Conservation (phyloP, 2,888 invertebrate genomes). For the Agrotis ipsilon region DNA sequence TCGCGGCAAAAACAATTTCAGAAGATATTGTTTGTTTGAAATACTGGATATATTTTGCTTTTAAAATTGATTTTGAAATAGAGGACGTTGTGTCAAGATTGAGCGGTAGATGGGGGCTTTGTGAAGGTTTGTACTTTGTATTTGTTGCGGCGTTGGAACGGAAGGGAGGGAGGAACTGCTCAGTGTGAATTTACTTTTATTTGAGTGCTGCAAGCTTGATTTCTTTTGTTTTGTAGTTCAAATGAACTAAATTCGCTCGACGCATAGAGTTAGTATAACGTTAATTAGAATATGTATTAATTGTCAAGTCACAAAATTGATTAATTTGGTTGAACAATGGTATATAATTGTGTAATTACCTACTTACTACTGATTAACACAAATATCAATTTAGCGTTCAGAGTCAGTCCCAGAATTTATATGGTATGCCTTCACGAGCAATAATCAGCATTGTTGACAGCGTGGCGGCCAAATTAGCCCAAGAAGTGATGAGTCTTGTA, state of each 20-base stretch:
- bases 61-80: conserved; percentile 67
- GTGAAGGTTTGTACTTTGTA: conserved; percentile 43
- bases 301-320: not conserved
- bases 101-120: conserved; percentile 54
- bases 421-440: not conserved
- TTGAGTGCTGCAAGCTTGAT: not conserved
- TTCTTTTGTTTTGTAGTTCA: not conserved
- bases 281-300: not conserved
- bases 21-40: conserved; percentile 67
- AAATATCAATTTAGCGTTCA: not conserved
- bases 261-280: not conserved
- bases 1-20: conserved; percentile 66
- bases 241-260: not conserved
- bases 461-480: too few species aligned
- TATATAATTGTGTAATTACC: not conserved
- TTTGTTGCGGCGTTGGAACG: conserved; percentile 30
- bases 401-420: not conserved
- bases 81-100: conserved; percentile 67
- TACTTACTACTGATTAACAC: not conserved
- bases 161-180: conserved; percentile 9
- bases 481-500: too few species aligned
- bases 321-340: not conserved
- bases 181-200: conserved; percentile 16
- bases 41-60: conserved; percentile 67
- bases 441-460: not conserved